These are phyloP conservation scores for Crotophaga sulcirostris DNA, from an alignment of 2,113 vertebrate genomes.

Conservation along the genomic window DNA sequence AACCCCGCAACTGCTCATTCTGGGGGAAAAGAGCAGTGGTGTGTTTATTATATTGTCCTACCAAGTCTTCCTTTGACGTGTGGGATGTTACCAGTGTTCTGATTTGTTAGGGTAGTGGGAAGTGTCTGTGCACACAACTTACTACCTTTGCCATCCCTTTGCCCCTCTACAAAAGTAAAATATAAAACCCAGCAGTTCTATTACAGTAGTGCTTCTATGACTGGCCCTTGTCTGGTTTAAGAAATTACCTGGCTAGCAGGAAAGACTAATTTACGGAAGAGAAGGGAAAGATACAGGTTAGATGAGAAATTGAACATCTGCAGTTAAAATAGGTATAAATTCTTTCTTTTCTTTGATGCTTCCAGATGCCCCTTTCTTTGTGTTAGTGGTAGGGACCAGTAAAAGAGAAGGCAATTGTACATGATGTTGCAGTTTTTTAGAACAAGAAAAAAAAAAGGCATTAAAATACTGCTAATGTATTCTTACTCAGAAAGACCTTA, in stretches of 20 bases:
- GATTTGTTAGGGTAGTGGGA: neutral
- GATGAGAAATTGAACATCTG: neutral
- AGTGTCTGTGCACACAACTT: neutral
- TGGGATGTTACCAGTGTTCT: neutral
- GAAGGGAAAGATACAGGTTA: neutral
- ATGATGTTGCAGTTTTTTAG: neutral
- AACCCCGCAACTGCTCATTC: neutral
- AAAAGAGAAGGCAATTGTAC: neutral
- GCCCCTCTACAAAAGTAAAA: neutral
- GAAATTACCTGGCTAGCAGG: neutral
- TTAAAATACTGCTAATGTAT: neutral
- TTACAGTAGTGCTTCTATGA: neutral
- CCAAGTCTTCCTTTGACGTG: neutral
- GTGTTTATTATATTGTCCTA: neutral
- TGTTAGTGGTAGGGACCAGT: neutral
- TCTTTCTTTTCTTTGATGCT: neutral
- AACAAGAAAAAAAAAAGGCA: neutral
- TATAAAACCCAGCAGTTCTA: neutral
- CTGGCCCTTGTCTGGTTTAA: neutral
- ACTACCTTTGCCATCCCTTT: neutral
- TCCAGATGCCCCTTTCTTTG: neutral
- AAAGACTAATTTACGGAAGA: neutral
- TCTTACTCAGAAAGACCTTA: slow-evolving; percentile 24
- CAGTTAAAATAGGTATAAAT: neutral
- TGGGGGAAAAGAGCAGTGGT: neutral